Conservation (phyloP, 2,113 vertebrate species). For the Dicerorhinus sumatrensis region DNA sequence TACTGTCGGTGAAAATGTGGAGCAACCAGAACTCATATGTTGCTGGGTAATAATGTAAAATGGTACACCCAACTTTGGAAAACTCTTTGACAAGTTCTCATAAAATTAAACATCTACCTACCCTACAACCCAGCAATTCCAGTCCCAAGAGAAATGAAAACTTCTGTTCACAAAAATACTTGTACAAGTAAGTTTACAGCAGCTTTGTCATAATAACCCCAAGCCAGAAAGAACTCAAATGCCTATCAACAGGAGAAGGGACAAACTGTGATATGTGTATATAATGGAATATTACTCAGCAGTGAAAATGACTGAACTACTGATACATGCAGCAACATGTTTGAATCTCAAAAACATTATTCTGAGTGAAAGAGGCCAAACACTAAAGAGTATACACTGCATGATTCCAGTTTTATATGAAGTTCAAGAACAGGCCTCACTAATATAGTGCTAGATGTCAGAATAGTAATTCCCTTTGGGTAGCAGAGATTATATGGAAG, state of each 20-base stretch:
- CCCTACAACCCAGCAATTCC: neutral
- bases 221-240: neutral
- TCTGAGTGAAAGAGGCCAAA: neutral
- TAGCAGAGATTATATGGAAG: neutral
- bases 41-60: neutral
- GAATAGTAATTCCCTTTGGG: neutral
- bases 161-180: neutral
- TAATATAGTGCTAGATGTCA: neutral
- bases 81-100: neutral
- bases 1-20: neutral
- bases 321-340: neutral
- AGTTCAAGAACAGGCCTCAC: neutral
- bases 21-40: neutral
- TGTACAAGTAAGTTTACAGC: neutral
- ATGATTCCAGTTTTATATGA: neutral
- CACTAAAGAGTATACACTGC: neutral
- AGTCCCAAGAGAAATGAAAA: neutral
- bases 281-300: neutral
- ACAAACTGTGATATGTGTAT: neutral
- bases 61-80: neutral
- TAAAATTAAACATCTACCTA: neutral
- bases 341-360: neutral
- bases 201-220: neutral
- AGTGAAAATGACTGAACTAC: neutral
- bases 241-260: neutral